Evolutionary conservation across 1,140 invertebrate species (phyloP).

Genomic region (Globodera rostochiensis): DNA sequence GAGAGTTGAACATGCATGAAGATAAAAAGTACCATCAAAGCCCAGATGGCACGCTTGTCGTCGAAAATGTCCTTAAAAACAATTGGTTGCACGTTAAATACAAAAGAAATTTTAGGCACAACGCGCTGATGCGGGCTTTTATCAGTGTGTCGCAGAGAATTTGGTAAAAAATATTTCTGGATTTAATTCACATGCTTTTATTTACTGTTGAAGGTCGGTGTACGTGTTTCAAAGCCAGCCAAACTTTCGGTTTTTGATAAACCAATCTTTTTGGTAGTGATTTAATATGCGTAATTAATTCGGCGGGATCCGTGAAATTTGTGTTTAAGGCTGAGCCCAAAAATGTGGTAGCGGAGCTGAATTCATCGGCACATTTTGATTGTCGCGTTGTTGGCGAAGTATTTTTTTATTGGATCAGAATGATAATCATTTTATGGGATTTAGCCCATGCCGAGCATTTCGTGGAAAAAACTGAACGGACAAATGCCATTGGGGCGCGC

Average conservation of each 20-base stretch:
- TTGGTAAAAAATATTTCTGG: constrained; percentile 2
- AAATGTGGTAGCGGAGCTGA: constrained; percentile 44
- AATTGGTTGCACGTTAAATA: not conserved
- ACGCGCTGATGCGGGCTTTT: constrained; percentile 50
- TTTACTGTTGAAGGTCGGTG: constrained; percentile 31
- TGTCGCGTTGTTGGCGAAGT: constrained; percentile 47
- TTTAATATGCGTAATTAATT: constrained; percentile 20
- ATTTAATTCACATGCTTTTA: not conserved
- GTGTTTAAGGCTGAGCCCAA: constrained; percentile 46
- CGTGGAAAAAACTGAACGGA: constrained; percentile 54
- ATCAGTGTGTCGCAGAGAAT: constrained; percentile 48
- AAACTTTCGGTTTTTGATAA: constrained; percentile 48
- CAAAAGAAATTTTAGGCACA: constrained; percentile 43
- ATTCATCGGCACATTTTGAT: constrained; percentile 51
- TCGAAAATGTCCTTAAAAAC: constrained; percentile 46
- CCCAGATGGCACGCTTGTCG: constrained; percentile 50
- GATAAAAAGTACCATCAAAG: constrained; percentile 35
- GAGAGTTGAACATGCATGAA: constrained; percentile 34
- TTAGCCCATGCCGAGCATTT: constrained; percentile 46
- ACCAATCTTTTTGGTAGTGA: constrained; percentile 48
- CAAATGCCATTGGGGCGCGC: constrained; percentile 50
- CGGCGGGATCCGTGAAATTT: not conserved
- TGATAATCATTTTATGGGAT: not conserved
- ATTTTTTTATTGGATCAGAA: not conserved
- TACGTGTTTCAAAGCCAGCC: constrained; percentile 45